Evolutionary conservation across 2,888 invertebrate genomes (phyloP).

Genomic region (Vesta saturnalis): DNA sequence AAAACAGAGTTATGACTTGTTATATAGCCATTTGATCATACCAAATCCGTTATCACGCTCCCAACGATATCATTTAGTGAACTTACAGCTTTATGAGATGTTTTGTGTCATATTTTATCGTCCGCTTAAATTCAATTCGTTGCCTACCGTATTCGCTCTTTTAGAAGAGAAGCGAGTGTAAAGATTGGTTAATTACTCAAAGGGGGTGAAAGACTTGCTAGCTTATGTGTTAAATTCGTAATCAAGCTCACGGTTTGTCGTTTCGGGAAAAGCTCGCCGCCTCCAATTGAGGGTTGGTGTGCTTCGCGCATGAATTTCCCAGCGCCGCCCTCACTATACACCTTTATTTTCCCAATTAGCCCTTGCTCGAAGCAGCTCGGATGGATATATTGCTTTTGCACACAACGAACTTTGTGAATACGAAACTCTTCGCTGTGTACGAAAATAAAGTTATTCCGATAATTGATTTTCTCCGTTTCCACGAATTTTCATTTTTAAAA

Average conservation of each 20-base stretch:
- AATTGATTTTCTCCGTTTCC: constrained; percentile 30
- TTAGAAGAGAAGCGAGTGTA: constrained; percentile 10
- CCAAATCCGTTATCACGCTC: constrained; percentile 52
- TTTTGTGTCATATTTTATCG: constrained; percentile 43
- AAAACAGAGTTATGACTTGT: constrained; percentile 61
- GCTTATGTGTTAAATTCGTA: constrained; percentile 41
- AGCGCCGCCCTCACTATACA: constrained; percentile 60
- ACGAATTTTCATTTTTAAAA: constrained; percentile 32
- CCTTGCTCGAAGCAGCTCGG: constrained; percentile 38
- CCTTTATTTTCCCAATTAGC: constrained; percentile 62
- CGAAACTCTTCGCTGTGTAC: constrained; percentile 13
- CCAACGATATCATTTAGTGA: constrained; percentile 58
- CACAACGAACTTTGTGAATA: constrained; percentile 31
- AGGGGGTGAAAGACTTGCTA: constrained; percentile 26
- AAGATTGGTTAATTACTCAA: constrained; percentile 32
- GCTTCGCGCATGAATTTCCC: constrained; percentile 54
- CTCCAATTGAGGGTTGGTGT: constrained; percentile 52
- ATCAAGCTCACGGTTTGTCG: constrained; percentile 39
- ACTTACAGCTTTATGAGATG: constrained; percentile 47
- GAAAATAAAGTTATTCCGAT: constrained; percentile 33
- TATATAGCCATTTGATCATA: constrained; percentile 59
- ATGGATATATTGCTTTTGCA: constrained; percentile 35
- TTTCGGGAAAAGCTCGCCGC: constrained; percentile 58
- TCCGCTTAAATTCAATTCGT: constrained; percentile 25
- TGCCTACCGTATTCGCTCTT: constrained; percentile 13